phyloP scores from a whole-genome alignment of 2,888 invertebrate genomes.

The Leptothorax acervorum region DNA sequence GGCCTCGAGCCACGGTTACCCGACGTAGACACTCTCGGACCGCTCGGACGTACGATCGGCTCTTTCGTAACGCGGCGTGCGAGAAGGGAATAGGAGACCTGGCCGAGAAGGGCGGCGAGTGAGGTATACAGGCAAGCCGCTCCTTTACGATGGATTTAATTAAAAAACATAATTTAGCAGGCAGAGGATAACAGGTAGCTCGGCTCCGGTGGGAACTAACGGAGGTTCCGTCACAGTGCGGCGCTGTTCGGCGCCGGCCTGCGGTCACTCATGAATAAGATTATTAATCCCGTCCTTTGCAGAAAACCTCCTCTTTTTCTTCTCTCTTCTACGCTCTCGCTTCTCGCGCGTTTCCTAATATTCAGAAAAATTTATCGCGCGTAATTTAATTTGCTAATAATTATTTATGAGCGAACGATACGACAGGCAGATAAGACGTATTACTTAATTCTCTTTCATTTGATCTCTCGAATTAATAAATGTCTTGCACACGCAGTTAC shows the following conservation, averaged over 20 bases:
- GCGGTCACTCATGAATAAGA: slow-evolving; percentile 85
- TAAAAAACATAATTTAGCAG: slow-evolving; percentile 86
- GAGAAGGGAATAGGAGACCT: slow-evolving; percentile 42
- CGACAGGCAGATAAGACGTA: not conserved
- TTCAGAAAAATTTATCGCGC: slow-evolving; percentile 44
- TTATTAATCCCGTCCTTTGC: slow-evolving; percentile 82
- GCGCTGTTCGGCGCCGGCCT: slow-evolving; percentile 73
- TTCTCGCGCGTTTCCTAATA: slow-evolving; percentile 57
- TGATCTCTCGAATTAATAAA: not conserved
- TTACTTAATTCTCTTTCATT: slow-evolving; percentile 1
- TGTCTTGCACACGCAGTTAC: not conserved
- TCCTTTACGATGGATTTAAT: slow-evolving; percentile 85
- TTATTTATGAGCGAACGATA: slow-evolving; percentile 14
- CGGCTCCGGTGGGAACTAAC: slow-evolving; percentile 82
- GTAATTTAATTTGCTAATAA: slow-evolving; percentile 26
- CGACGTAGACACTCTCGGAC: slow-evolving; percentile 75
- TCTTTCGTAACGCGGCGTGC: slow-evolving; percentile 77
- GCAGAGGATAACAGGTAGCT: slow-evolving; percentile 84
- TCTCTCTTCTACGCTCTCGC: slow-evolving; percentile 31
- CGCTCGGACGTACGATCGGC: slow-evolving; percentile 75
- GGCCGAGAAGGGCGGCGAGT: slow-evolving; percentile 41
- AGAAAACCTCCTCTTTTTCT: slow-evolving; percentile 50
- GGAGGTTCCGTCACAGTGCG: slow-evolving; percentile 66
- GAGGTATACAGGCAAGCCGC: slow-evolving; percentile 63
- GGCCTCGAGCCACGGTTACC: slow-evolving; percentile 76